phyloP scores from a whole-genome alignment of 2,797 vertebrate genomes.

The Cottoperca gobio region DNA sequence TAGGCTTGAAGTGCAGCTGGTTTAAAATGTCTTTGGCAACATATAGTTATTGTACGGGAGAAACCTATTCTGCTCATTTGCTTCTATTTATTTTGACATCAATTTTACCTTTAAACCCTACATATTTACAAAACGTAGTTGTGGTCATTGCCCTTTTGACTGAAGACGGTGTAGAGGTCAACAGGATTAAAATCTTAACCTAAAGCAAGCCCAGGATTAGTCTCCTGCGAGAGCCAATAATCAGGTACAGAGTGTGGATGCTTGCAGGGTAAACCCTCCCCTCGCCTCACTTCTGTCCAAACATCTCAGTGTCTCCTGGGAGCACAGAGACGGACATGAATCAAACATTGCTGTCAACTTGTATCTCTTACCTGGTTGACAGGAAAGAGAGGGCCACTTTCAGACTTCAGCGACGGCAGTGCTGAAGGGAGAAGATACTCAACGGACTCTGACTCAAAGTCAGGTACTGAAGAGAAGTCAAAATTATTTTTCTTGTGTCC shows the following conservation, averaged over 20 bases:
- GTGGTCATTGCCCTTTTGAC: conserved; percentile 47
- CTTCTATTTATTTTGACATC: not conserved
- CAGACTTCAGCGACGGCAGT: conserved; percentile 84
- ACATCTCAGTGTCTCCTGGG: conserved; percentile 47
- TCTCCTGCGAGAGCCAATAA: conserved; percentile 76
- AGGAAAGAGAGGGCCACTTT: conserved; percentile 85
- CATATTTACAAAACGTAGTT: conserved; percentile 24
- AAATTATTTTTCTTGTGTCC: not conserved
- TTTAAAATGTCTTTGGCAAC: not conserved
- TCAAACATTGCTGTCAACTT: conserved; percentile 52
- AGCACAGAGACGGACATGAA: conserved; percentile 28
- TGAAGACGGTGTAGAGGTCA: conserved; percentile 57
- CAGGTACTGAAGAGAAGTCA: conserved; percentile 70
- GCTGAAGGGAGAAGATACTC: conserved; percentile 84
- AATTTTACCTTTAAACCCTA: conserved; percentile 10
- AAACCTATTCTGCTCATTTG: not conserved
- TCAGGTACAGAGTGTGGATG: conserved; percentile 66
- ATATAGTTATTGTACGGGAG: not conserved
- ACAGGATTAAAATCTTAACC: conserved; percentile 85
- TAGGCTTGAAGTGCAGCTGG: not conserved
- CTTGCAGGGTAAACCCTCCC: conserved; percentile 63
- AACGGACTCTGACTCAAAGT: conserved; percentile 84
- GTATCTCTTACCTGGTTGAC: conserved; percentile 65
- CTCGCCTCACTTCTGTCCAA: conserved; percentile 43
- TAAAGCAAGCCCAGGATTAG: conserved; percentile 81